Percentiles rank a stretch among this genome's conserved stretches.
Evolutionary conservation across 2,113 vertebrate species (phyloP).

Genomic region (Aegotheles bennettii): DNA sequence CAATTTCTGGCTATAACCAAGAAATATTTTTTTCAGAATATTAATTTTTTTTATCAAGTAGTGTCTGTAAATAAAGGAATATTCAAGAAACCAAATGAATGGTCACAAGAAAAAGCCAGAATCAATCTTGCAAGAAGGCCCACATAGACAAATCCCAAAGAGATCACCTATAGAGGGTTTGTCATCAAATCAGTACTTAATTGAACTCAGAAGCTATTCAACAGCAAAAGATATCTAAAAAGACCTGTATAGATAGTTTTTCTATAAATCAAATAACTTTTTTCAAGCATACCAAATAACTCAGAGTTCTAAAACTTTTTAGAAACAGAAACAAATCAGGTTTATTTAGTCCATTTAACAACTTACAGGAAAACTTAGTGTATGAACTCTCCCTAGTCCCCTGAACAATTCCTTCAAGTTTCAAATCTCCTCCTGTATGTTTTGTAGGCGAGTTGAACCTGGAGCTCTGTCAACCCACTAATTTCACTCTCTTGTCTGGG

Average conservation of each 20-base stretch:
- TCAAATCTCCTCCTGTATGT: not conserved
- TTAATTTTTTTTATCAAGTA: not conserved
- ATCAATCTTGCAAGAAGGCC: not conserved
- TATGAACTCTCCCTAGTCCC: not conserved
- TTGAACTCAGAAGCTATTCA: not conserved
- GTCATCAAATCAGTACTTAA: not conserved
- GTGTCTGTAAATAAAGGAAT: not conserved
- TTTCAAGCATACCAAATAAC: not conserved
- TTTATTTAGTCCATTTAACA: not conserved
- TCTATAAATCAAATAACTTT: not conserved
- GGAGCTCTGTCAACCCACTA: not conserved
- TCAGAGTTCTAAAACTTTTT: not conserved
- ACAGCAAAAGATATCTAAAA: not conserved
- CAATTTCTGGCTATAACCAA: not conserved
- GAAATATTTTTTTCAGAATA: not conserved
- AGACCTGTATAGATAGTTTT: not conserved
- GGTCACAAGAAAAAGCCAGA: not conserved
- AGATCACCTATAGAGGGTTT: not conserved
- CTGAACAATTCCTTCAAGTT: not conserved
- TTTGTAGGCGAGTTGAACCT: not conserved
- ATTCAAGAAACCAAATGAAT: not conserved
- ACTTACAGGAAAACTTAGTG: not conserved
- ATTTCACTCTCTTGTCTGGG: not conserved
- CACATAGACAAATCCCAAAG: not conserved
- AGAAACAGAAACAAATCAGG: not conserved